Percentiles rank a stretch among this genome's conserved stretches.
Evolutionary conservation across 30 jellyfish, hydroid and myxozoan species (phyloP).

Genomic region (Catostylus mosaicus): DNA sequence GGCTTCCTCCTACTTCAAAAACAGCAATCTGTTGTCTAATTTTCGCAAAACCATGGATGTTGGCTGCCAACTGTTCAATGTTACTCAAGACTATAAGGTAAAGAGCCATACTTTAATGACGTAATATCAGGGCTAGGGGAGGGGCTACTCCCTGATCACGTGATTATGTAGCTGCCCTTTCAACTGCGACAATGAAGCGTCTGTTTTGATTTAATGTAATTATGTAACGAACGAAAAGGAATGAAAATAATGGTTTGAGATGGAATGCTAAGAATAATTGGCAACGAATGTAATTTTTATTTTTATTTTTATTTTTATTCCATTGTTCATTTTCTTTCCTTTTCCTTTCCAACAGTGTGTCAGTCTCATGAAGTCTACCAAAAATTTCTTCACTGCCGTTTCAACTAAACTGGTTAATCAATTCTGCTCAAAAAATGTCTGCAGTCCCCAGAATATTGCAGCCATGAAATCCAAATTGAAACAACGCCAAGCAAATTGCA

Average conservation of each 20-base stretch:
- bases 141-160: no score
- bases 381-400: background rate
- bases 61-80: background rate
- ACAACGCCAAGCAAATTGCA: conserved; percentile 5
- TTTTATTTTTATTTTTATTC: background rate
- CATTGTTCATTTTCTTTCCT: background rate
- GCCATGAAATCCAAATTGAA: background rate
- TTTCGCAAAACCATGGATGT: background rate
- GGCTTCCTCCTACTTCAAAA: background rate
- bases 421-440: background rate
- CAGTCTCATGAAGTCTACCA: background rate
- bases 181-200: no score
- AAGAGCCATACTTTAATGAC: background rate
- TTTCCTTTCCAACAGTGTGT: background rate
- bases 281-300: background rate
- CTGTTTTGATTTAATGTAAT: background rate
- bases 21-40: background rate
- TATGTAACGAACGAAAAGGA: no score
- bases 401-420: background rate
- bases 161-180: no score
- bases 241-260: background rate
- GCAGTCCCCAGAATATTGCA: background rate
- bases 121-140: no score
- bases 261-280: background rate
- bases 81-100: background rate